Conservation (phyloP, 2,888 invertebrate genomes). For the Endomychus coccineus region DNA sequence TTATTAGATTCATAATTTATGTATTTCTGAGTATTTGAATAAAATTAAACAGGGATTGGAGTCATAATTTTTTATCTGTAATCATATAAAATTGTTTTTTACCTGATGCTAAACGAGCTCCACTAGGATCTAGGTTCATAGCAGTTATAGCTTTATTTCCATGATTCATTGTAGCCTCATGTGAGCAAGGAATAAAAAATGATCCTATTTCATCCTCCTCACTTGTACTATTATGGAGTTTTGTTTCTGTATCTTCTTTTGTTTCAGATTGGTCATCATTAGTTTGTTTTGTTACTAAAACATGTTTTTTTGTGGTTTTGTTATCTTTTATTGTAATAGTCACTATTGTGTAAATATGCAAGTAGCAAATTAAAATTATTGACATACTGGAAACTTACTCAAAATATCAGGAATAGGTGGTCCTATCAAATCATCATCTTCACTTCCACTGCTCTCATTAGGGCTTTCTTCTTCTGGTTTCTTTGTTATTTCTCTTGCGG, state of each 20-base stretch:
- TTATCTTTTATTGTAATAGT: neutral
- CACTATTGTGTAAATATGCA: neutral
- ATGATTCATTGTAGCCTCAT: constrained; percentile 81
- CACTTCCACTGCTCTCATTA: constrained; percentile 30
- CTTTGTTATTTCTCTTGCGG: constrained; percentile 44
- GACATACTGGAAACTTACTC: constrained; percentile 8
- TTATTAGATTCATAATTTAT: no score
- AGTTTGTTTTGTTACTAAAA: no score
- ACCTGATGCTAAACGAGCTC: constrained; percentile 61
- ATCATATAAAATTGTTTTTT: constrained; percentile 6
- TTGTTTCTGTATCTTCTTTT: constrained; percentile 18
- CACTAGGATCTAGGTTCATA: constrained; percentile 86
- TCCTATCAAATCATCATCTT: constrained; percentile 55
- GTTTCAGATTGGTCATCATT: no score
- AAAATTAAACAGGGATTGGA: no score
- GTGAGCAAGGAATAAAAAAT: constrained; percentile 63
- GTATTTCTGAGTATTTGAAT: no score
- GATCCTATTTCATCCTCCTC: constrained; percentile 41
- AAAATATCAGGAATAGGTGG: constrained; percentile 49
- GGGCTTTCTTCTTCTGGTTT: constrained; percentile 34
- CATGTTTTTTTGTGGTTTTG: no score
- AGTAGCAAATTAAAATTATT: neutral
- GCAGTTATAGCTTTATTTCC: constrained; percentile 86
- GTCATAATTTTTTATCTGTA: no score
- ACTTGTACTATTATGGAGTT: constrained; percentile 32